Conservation (phyloP, 2,113 vertebrate species). For the Ivindomyrus marchei region DNA sequence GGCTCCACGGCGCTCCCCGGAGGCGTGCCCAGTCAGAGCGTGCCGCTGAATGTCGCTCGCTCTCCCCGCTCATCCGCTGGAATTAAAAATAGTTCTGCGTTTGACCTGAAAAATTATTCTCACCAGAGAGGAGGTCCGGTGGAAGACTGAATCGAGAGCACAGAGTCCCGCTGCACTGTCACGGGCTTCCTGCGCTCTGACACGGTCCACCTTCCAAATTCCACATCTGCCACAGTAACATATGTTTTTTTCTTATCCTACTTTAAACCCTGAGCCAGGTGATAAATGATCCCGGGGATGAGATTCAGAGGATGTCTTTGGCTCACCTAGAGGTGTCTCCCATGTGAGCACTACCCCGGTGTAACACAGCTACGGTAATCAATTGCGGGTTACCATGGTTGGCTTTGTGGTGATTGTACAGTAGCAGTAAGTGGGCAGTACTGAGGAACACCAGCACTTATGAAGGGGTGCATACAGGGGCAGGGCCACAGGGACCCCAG, state of each 20-base stretch:
- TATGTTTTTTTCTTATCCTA: neutral
- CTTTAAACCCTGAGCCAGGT: neutral
- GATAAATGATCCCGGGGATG: neutral
- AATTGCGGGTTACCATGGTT: neutral
- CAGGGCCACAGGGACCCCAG: neutral
- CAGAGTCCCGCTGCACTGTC: neutral
- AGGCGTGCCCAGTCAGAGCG: neutral
- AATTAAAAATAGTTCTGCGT: slow-evolving; percentile 7
- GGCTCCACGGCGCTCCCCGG: neutral
- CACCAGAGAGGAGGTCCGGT: neutral
- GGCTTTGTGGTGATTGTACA: neutral
- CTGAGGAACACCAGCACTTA: neutral
- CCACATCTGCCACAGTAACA: neutral
- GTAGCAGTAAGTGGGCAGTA: neutral
- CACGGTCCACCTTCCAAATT: neutral
- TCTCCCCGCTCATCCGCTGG: neutral
- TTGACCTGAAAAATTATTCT: slow-evolving; percentile 19
- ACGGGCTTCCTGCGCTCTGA: neutral
- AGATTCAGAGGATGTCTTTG: neutral
- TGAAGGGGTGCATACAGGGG: neutral
- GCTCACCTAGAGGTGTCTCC: neutral
- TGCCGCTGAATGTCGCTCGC: neutral
- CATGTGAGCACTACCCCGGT: neutral
- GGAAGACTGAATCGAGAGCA: neutral
- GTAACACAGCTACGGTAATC: neutral